Percentiles rank a stretch among this genome's conserved stretches.
Conservation (phyloP, 1,140 invertebrate genomes). For the Physella acuta region DNA sequence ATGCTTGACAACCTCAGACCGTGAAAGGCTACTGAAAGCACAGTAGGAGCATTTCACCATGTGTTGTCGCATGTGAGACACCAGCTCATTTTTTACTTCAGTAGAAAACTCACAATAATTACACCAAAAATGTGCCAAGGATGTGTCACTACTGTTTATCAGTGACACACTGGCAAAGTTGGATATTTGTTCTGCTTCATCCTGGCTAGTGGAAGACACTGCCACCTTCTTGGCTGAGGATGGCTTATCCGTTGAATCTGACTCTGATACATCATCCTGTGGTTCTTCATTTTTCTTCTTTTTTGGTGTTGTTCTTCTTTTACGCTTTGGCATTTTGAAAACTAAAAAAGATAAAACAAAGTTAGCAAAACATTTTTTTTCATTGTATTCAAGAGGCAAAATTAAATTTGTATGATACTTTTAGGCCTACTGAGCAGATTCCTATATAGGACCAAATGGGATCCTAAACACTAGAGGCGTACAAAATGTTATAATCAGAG, state of each 20-base stretch:
- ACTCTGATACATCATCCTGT: not conserved
- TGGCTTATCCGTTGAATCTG: slow-evolving; percentile 3
- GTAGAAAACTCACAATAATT: slow-evolving; percentile 24
- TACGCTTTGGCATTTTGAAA: slow-evolving; percentile 17
- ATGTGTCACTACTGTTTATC: not conserved
- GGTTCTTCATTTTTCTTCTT: slow-evolving; percentile 22
- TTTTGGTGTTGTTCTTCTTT: slow-evolving; percentile 10
- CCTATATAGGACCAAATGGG: too few species aligned
- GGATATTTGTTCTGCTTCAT: slow-evolving; percentile 14
- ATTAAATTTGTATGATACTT: too few species aligned
- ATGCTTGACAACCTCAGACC: slow-evolving; percentile 11
- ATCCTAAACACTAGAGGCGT: too few species aligned
- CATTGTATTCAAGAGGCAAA: too few species aligned
- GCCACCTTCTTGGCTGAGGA: slow-evolving; percentile 15
- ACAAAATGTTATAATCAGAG: too few species aligned
- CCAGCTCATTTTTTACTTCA: slow-evolving; percentile 6
- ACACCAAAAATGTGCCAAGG: slow-evolving; percentile 5
- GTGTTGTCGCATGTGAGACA: slow-evolving; percentile 18
- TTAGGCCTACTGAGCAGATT: too few species aligned
- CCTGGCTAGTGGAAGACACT: slow-evolving; percentile 15
- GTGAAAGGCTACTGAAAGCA: slow-evolving; percentile 19
- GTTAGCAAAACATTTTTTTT: too few species aligned
- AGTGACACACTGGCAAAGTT: slow-evolving; percentile 6
- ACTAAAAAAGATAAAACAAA: not conserved
- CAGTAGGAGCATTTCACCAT: slow-evolving; percentile 24